Evolutionary conservation across 2,888 invertebrate species (phyloP).

Genomic region (Opisthograptis luteolata): DNA sequence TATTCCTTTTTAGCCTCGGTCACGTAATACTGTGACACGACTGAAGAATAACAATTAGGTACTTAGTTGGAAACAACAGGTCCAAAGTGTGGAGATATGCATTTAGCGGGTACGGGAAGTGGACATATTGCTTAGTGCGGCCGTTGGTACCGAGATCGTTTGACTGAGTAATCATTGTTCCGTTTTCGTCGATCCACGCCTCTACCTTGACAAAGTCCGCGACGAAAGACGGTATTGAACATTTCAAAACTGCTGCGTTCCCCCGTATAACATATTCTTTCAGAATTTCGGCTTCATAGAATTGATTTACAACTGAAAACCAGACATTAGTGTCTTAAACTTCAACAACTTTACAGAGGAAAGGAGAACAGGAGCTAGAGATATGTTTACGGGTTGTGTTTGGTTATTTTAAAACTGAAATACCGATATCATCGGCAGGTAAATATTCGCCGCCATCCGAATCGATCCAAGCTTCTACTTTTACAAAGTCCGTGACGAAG

Average conservation of each 20-base stretch:
- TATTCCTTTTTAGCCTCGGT: constrained; percentile 97
- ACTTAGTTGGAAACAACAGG: constrained; percentile 56
- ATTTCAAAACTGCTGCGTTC: constrained; percentile 94
- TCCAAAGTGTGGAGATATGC: constrained; percentile 58
- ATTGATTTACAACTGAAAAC: constrained; percentile 89
- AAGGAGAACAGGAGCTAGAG: constrained; percentile 31
- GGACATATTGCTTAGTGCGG: constrained; percentile 55
- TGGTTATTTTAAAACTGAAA: constrained; percentile 35
- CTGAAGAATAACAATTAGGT: constrained; percentile 84
- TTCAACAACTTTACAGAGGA: constrained; percentile 17
- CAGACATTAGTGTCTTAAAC: constrained; percentile 28
- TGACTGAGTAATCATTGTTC: constrained; percentile 87
- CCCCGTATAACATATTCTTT: constrained; percentile 96
- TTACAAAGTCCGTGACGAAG: constrained; percentile 95
- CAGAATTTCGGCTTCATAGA: constrained; percentile 94
- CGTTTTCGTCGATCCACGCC: constrained; percentile 89
- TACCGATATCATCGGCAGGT: constrained; percentile 90
- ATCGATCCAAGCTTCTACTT: constrained; percentile 92
- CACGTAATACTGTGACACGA: constrained; percentile 94
- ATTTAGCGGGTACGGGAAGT: constrained; percentile 54
- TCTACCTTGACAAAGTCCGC: constrained; percentile 96
- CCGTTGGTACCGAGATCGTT: constrained; percentile 88
- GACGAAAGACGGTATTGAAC: constrained; percentile 95
- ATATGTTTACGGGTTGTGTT: constrained; percentile 16
- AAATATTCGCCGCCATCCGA: constrained; percentile 88